A percentile compares a stretch with the other conserved stretches of the same genome.
Evolutionary conservation across 2,797 vertebrate genomes (phyloP).

Genomic region (Thamnophis elegans): DNA sequence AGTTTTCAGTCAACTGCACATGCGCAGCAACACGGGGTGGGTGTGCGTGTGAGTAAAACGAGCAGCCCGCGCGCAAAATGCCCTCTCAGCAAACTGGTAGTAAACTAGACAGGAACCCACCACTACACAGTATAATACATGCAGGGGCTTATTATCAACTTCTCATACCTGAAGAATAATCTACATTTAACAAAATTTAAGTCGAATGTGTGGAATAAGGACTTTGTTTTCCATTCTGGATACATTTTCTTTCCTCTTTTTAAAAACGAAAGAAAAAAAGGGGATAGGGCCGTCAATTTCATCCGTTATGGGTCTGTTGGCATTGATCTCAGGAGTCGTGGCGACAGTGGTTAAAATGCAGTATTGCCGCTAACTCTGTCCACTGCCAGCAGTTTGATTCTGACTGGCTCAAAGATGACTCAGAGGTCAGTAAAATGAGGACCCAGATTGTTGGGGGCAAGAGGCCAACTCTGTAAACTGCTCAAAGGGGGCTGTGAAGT

Average conservation of each 20-base stretch:
- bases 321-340: neutral
- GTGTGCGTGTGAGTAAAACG: too few species aligned
- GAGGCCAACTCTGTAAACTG: neutral
- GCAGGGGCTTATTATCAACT: neutral
- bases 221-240: neutral
- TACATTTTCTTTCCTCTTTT: neutral
- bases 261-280: neutral
- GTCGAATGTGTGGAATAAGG: neutral
- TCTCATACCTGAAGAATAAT: neutral
- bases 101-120: too few species aligned
- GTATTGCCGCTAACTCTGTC: neutral
- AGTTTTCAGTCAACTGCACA: too few species aligned
- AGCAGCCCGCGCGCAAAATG: too few species aligned
- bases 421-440: neutral
- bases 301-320: neutral
- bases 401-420: neutral
- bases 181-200: neutral
- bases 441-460: neutral
- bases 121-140: too few species aligned
- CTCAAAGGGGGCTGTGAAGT: neutral
- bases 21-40: too few species aligned
- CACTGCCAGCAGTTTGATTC: neutral
- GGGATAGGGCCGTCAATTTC: too few species aligned
- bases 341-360: neutral
- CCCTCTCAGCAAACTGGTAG: too few species aligned